These are phyloP conservation scores for Thalassarche chlororhynchos DNA, from an alignment of 2,113 vertebrate genomes.

Conservation along the genomic window DNA sequence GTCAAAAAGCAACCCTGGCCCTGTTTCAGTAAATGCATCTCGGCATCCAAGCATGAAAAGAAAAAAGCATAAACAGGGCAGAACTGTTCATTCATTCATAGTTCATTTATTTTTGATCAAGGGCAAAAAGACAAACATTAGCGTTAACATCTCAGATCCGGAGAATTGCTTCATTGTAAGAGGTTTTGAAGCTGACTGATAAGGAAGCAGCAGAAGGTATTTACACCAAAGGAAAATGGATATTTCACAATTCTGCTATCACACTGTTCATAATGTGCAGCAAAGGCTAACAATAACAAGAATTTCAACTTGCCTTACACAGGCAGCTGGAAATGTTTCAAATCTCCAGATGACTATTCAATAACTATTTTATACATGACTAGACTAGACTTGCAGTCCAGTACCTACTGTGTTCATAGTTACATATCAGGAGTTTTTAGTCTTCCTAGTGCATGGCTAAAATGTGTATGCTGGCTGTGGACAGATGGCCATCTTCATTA, in stretches of 20 bases:
- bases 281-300: not conserved
- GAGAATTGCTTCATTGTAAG: not conserved
- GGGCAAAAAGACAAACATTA: slow-evolving; percentile 28
- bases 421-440: not conserved
- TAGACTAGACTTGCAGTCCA: not conserved
- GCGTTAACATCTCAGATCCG: not conserved
- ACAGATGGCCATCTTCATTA: not conserved
- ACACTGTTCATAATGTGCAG: not conserved
- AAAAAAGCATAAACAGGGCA: not conserved
- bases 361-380: not conserved
- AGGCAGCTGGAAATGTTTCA: not conserved
- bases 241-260: not conserved
- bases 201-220: not conserved
- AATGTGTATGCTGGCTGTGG: not conserved
- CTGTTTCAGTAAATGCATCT: not conserved
- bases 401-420: not conserved
- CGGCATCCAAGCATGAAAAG: not conserved
- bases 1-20: not conserved
- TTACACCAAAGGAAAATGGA: not conserved
- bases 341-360: not conserved
- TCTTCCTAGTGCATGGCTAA: not conserved
- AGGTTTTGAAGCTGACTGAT: not conserved
- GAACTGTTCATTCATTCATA: slow-evolving; percentile 4
- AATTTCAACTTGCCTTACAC: not conserved
- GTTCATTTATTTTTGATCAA: slow-evolving; percentile 42